These are phyloP conservation scores for Erebia epiphron DNA, from an alignment of 2,888 invertebrate genomes.

Conservation along the genomic window DNA sequence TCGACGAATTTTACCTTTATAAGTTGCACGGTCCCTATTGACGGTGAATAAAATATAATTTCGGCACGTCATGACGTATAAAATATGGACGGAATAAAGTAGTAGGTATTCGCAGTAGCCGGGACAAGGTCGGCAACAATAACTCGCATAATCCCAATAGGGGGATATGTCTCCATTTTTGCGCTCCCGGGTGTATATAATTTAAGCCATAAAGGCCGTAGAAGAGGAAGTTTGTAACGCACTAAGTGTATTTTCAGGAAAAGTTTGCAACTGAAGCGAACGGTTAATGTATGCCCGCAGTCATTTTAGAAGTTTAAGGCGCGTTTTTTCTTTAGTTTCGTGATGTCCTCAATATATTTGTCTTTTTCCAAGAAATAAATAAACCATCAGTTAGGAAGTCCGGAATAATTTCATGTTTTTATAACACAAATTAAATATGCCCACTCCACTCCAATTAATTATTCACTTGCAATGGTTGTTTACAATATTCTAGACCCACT, in stretches of 20 bases:
- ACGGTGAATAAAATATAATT: slow-evolving; percentile 61
- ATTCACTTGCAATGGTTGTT: too few species aligned
- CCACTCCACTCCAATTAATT: too few species aligned
- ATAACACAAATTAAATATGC: too few species aligned
- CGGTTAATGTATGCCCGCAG: slow-evolving; percentile 30
- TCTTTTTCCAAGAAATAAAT: too few species aligned
- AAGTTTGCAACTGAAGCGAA: slow-evolving; percentile 58
- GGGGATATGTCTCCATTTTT: slow-evolving; percentile 78
- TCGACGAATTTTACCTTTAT: slow-evolving; percentile 10
- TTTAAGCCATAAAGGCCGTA: slow-evolving; percentile 75
- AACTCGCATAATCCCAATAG: slow-evolving; percentile 70
- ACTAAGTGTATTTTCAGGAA: slow-evolving; percentile 68
- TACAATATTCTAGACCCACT: too few species aligned
- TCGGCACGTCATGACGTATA: slow-evolving; percentile 62
- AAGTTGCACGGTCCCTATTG: slow-evolving; percentile 38
- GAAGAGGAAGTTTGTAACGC: slow-evolving; percentile 70
- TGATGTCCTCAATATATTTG: too few species aligned
- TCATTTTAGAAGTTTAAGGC: slow-evolving; percentile 25
- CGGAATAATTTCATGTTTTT: too few species aligned
- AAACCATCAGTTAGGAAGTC: too few species aligned
- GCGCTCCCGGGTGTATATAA: slow-evolving; percentile 73
- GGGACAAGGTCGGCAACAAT: slow-evolving; percentile 61
- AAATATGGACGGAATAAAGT: slow-evolving; percentile 64
- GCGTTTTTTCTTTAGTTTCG: neutral
- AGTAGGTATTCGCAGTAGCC: slow-evolving; percentile 52